Base-by-base conservation (phyloP, 2,797 vertebrate genomes). In the Calcarius lapponicus region DNA sequence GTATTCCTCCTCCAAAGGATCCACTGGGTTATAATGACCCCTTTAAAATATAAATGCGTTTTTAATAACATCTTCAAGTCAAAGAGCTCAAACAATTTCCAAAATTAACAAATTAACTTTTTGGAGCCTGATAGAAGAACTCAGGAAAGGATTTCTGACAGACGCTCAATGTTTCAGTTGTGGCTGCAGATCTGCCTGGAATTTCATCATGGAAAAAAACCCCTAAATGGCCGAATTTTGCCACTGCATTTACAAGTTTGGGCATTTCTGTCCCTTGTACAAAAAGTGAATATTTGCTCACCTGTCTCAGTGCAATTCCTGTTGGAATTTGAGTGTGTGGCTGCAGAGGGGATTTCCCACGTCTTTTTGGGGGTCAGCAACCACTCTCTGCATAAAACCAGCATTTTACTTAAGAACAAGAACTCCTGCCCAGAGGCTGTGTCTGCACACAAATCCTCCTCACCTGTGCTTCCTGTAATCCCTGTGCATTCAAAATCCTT, bases 121-220 rank as follows among this genome's bases (percentile, higher is more conserved):
- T 47, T 62, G 53, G 43, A 76, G 48, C 31, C 53, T 57, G 73
- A 51, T 0, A 51, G 61, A 81, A 48, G 13, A 51, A 28, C 3
- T 40, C 29, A 29, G 28, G 32, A 69, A 75, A 75, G 56, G 32
- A 48, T 57, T 89, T 83, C 57, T 95, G 78, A 60, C 69, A 67
- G n/a, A 60, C 32, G 26, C 29, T 82, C 38, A 15, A 7, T 53
- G 67, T 36, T 62, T 43, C 34, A 17, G 21, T 40, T 50, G 56
- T 47, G 79, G 21, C 88, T 61, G 25, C 81, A 91, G 88, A 89
- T 45, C 25, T 58, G 56, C 53, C 87, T 65, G 34, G 31, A 75
- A 45, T 13, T 65, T 88, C 61, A 31, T 15, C 0, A 4, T 10
- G 21, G 69, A 47, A 73, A 65, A 60, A 48, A 0, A 36, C 36